phyloP scores from a whole-genome alignment of 2,888 invertebrate genomes.

The Dromius quadrimaculatus region DNA sequence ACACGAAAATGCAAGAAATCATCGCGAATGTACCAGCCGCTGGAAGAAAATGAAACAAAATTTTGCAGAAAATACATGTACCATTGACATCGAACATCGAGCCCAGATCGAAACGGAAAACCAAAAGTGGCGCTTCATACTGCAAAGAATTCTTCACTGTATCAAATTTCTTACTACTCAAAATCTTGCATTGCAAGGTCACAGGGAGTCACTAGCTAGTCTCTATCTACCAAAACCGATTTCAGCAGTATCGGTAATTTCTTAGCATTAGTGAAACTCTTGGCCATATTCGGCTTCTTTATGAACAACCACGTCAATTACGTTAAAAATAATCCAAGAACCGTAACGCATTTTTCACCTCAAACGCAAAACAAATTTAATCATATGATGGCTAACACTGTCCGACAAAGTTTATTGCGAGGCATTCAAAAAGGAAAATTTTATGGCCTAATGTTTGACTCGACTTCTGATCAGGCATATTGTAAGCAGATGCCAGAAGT shows the following conservation, averaged over 20 bases:
- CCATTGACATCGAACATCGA: no score
- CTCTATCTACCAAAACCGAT: slow-evolving; percentile 11
- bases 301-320: not conserved
- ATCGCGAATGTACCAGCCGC: no score
- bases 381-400: not conserved
- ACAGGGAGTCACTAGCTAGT: slow-evolving; percentile 38
- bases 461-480: slow-evolving; percentile 42
- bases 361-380: slow-evolving; percentile 12
- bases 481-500: slow-evolving; percentile 46
- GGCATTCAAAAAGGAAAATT: not conserved
- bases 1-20: no score
- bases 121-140: slow-evolving; percentile 20
- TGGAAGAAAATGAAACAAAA: no score
- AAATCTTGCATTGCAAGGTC: slow-evolving; percentile 42
- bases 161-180: slow-evolving; percentile 40
- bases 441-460: slow-evolving; percentile 36
- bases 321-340: not conserved
- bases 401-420: not conserved
- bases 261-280: slow-evolving; percentile 25
- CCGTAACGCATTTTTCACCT: not conserved
- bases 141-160: slow-evolving; percentile 35
- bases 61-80: no score
- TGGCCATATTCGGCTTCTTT: not conserved
- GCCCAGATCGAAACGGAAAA: no score
- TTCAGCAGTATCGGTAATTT: slow-evolving; percentile 23